These are phyloP conservation scores for Apotomis turbidana DNA, from an alignment of 2,888 invertebrate genomes.

Conservation along the genomic window DNA sequence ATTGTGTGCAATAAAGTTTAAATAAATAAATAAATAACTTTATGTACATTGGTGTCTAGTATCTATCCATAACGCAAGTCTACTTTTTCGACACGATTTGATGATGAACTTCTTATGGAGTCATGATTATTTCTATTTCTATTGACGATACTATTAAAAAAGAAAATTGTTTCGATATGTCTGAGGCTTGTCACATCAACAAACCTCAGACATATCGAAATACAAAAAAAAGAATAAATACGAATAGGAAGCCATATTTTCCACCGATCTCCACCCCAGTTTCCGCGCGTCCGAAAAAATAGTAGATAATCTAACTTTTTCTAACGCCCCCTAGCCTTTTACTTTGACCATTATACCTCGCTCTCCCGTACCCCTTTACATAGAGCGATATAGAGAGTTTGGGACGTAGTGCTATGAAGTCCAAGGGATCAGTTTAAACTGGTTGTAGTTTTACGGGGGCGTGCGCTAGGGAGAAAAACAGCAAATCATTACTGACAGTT, in stretches of 20 bases:
- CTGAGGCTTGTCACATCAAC: slow-evolving; percentile 35
- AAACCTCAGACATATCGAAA: slow-evolving; percentile 57
- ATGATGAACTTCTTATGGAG: no score
- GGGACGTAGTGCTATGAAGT: slow-evolving; percentile 29
- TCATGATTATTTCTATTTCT: no score
- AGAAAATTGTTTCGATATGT: no score
- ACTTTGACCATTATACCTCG: slow-evolving; percentile 52
- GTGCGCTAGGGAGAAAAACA: slow-evolving; percentile 71
- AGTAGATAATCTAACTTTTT: slow-evolving; percentile 82
- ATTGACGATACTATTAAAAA: no score
- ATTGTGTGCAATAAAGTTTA: no score
- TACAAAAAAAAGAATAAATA: slow-evolving; percentile 65
- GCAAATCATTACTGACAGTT: slow-evolving; percentile 85
- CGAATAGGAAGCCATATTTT: slow-evolving; percentile 83
- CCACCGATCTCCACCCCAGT: slow-evolving; percentile 76
- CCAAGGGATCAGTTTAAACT: slow-evolving; percentile 50
- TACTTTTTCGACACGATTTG: no score
- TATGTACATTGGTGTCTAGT: no score
- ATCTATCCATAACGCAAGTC: no score
- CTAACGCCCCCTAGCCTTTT: slow-evolving; percentile 73
- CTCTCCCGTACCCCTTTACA: slow-evolving; percentile 43
- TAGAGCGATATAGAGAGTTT: slow-evolving; percentile 17
- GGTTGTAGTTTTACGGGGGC: slow-evolving; percentile 66
- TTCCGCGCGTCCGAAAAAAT: slow-evolving; percentile 78
- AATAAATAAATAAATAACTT: no score